phyloP scores from a whole-genome alignment of 2,888 invertebrate genomes.

The Pherbina coryleti region DNA sequence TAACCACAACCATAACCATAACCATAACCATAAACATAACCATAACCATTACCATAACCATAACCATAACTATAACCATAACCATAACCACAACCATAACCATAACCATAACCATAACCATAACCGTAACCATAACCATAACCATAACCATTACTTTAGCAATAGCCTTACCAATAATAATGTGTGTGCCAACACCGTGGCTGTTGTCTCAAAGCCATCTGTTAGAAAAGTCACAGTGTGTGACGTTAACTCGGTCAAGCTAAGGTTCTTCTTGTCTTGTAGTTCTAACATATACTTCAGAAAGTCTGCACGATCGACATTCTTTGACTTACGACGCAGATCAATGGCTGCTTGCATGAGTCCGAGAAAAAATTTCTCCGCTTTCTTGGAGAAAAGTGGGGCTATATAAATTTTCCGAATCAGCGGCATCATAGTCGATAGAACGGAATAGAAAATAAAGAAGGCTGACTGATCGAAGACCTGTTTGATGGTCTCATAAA shows the following conservation, averaged over 20 bases:
- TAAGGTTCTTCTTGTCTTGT: conserved; percentile 60
- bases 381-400: conserved; percentile 70
- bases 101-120: no score
- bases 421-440: conserved; percentile 59
- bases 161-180: conserved; percentile 52
- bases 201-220: conserved; percentile 65
- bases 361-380: conserved; percentile 70
- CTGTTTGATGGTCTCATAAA: conserved; percentile 59
- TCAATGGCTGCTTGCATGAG: conserved; percentile 57
- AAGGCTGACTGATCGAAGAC: conserved; percentile 59
- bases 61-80: no score
- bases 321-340: conserved; percentile 51
- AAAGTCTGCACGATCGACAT: conserved; percentile 58
- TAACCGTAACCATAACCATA: no score
- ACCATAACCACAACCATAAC: no score
- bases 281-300: conserved; percentile 62
- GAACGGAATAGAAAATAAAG: conserved; percentile 50
- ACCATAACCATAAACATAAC: no score
- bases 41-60: no score
- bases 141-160: no score
- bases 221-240: conserved; percentile 64
- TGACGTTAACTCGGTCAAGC: conserved; percentile 53
- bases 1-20: no score
- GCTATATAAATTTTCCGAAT: conserved; percentile 55
- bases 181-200: conserved; percentile 56